These are phyloP conservation scores for Meloidogyne floridensis DNA, from an alignment of 1,140 invertebrate species.

Conservation along the genomic window DNA sequence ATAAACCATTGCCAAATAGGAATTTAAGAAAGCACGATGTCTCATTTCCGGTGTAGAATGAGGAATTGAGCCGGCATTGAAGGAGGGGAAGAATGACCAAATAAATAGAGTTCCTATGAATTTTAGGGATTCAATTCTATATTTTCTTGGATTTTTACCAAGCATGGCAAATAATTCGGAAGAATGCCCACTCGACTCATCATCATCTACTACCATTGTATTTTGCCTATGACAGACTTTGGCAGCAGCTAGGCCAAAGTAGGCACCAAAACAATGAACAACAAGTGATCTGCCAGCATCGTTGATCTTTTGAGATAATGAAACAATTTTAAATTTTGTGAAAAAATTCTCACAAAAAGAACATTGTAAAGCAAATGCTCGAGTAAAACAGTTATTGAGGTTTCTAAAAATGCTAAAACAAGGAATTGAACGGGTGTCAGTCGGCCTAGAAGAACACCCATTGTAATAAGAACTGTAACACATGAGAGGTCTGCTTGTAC, in stretches of 20 bases:
- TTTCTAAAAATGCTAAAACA: constrained; percentile 69
- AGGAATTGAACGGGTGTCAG: constrained; percentile 66
- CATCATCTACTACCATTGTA: constrained; percentile 53
- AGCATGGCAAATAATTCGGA: constrained; percentile 61
- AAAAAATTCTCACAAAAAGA: constrained; percentile 40
- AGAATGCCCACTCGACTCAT: constrained; percentile 51
- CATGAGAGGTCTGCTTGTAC: constrained; percentile 69
- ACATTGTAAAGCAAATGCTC: constrained; percentile 67
- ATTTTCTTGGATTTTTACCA: constrained; percentile 45
- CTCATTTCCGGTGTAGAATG: constrained; percentile 60
- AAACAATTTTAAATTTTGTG: not conserved
- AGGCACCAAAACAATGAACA: constrained; percentile 91
- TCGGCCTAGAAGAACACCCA: constrained; percentile 70
- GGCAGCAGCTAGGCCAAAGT: constrained; percentile 74
- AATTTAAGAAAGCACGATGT: constrained; percentile 70
- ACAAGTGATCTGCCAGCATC: constrained; percentile 83
- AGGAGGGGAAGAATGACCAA: constrained; percentile 69
- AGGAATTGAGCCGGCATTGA: constrained; percentile 65
- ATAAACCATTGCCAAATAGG: constrained; percentile 68
- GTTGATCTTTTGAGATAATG: constrained; percentile 67
- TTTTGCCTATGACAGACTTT: constrained; percentile 47
- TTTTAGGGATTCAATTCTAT: no score
- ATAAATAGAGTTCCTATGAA: constrained; percentile 67
- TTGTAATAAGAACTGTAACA: constrained; percentile 70
- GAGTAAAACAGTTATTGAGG: constrained; percentile 66